Evolutionary conservation across 2,888 invertebrate species (phyloP).

Genomic region (Blastobasis lacticolella): DNA sequence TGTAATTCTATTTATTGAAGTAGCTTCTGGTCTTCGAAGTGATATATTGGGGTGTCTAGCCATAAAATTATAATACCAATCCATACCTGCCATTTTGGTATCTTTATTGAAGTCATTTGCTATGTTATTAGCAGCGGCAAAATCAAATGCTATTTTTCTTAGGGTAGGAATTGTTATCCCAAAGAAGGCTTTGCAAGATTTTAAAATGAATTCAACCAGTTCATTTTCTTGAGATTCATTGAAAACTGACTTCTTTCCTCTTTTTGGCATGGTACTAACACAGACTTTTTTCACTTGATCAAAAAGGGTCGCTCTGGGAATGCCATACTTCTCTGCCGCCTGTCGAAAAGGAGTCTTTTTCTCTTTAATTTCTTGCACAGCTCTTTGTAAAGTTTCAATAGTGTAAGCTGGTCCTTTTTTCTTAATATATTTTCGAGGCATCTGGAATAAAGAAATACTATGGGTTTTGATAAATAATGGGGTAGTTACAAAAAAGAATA

Average conservation of each 20-base stretch:
- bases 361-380: too few relatives aligned
- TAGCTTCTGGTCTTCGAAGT: conserved; percentile 15
- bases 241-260: conserved; percentile 13
- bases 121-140: conserved; percentile 14
- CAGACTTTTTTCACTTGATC: too few relatives aligned
- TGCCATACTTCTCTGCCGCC: too few relatives aligned
- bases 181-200: conserved; percentile 10
- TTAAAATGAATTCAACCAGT: conserved; percentile 15
- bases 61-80: conserved; percentile 17
- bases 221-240: conserved; percentile 14
- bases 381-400: too few relatives aligned
- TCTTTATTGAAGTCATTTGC: conserved; percentile 15
- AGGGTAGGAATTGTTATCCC: conserved; percentile 12
- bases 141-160: conserved; percentile 17
- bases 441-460: too few relatives aligned
- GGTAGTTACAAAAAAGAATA: too few relatives aligned
- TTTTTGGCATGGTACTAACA: conserved; percentile 5
- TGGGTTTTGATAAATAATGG: too few relatives aligned
- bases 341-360: too few relatives aligned
- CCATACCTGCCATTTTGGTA: conserved; percentile 13
- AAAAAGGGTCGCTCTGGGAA: too few relatives aligned
- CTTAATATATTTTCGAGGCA: too few relatives aligned
- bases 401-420: too few relatives aligned
- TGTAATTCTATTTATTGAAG: conserved; percentile 13
- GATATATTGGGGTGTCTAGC: conserved; percentile 12